Evolutionary conservation across 2,888 invertebrate species (phyloP), one percentile per base, ranked within the genome.

Genomic region (Papilio protenor): DNA sequence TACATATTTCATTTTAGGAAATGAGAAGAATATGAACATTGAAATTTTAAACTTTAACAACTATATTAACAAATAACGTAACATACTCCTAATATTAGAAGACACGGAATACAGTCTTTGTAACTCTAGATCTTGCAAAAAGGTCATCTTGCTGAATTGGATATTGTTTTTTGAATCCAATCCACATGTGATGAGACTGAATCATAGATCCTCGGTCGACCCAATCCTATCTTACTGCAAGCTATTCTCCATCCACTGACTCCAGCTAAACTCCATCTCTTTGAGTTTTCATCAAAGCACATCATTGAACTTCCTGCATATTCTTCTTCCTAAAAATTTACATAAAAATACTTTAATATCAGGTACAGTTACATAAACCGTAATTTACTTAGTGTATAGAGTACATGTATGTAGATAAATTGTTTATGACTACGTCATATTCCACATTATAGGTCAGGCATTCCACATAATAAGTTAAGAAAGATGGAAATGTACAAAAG

Each of bases 181-280:
- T 97, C 97, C 40, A 98, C 95, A 87, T 98, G 98, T 0, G 98
- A 97, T 18, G 96, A 95, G 75, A 98, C 96, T 86, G 97, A 96
- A 85, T 98, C 98, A 86, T 98, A 98, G 91, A 98, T 96, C 81
- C 98, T 94, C 0, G 98, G 98, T 81, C 98, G 92, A 76, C 97
- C 97, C 66, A 96, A 94, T 11, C 97, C 97, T 66, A 96, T 96
- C 83, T 97, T 97, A 0, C 97, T 96, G 85, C 98, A 98, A 1
- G 97, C 98, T 84, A 98, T 98, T 80, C 98, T 95, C 98, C 98
- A 98, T 76, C 97, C 97, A 74, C 97, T 96, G 2, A 98, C 96
- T 0, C 98, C 98, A 47, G 96, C 95, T 59, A 98, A 89, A 0
- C 97, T 97, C 98, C 98, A 98, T 85, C 95, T 96, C 81, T 96